These are phyloP conservation scores for Odocoileus virginianus DNA, from an alignment of 2,113 vertebrate genomes.

Conservation along the genomic window DNA sequence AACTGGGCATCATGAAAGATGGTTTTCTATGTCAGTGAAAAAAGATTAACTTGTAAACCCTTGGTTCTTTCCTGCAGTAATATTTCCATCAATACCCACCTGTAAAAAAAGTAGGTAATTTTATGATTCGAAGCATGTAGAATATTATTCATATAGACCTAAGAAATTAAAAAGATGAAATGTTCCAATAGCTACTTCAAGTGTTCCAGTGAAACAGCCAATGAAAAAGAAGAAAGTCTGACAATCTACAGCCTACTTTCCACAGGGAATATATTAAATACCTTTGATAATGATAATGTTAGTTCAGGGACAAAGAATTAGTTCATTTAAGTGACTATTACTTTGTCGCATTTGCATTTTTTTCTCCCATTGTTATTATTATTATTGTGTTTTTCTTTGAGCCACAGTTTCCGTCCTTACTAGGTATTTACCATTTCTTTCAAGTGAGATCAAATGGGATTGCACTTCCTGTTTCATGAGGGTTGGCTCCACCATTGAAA, in stretches of 20 bases:
- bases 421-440: conserved; percentile 68
- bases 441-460: conserved; percentile 70
- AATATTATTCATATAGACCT: conserved; percentile 19
- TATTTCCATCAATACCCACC: conserved; percentile 10
- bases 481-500: conserved; percentile 59
- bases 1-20: neutral
- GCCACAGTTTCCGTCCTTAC: conserved; percentile 37
- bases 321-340: conserved; percentile 63
- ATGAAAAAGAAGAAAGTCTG: conserved; percentile 39
- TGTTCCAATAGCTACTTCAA: neutral
- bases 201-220: neutral
- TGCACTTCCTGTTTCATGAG: conserved; percentile 68
- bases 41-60: conserved; percentile 34
- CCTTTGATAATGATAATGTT: conserved; percentile 6
- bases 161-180: conserved; percentile 33
- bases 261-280: conserved; percentile 19
- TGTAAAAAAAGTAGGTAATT: neutral
- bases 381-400: conserved; percentile 60
- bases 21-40: neutral
- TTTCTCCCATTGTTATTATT: neutral
- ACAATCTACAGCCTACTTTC: neutral
- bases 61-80: neutral
- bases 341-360: conserved; percentile 44
- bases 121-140: conserved; percentile 23
- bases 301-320: conserved; percentile 40